A percentile compares a stretch with the other conserved stretches of the same genome.
These are phyloP conservation scores for Girardinichthys multiradiatus DNA, from an alignment of 2,113 vertebrate genomes.

Conservation along the genomic window DNA sequence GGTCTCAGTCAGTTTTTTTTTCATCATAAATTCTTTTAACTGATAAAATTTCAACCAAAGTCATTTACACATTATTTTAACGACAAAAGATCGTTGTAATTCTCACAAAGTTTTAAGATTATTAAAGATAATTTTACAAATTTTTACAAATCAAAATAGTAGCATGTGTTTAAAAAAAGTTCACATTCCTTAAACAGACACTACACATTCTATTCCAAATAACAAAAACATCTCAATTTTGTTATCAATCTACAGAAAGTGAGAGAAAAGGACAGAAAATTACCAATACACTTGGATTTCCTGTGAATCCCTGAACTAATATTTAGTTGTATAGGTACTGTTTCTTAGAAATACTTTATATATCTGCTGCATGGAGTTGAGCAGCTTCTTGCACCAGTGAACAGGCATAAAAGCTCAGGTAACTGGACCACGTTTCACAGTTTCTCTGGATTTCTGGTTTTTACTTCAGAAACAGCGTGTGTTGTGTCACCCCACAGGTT, in stretches of 20 bases:
- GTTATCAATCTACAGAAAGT: not conserved
- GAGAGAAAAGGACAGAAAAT: not conserved
- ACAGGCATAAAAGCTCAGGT: not conserved
- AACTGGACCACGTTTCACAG: not conserved
- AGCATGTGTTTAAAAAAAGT: too few relatives aligned
- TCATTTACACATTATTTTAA: not conserved
- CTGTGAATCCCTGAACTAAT: not conserved
- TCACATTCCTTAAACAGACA: too few relatives aligned
- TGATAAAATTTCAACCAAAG: not conserved
- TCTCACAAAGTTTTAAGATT: not conserved
- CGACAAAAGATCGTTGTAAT: not conserved
- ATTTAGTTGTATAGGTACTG: too few relatives aligned
- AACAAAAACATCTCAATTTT: too few relatives aligned
- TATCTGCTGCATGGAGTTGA: not conserved
- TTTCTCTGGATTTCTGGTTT: too few relatives aligned
- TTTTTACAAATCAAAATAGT: not conserved
- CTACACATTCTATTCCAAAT: too few relatives aligned
- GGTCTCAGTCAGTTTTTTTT: too few relatives aligned
- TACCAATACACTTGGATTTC: not conserved
- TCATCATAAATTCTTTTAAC: not conserved
- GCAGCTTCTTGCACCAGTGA: too few relatives aligned
- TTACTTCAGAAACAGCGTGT: too few relatives aligned
- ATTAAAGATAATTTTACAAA: not conserved
- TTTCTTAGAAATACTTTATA: too few relatives aligned
- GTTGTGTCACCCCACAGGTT: too few relatives aligned